A percentile compares a stretch with the other conserved stretches of the same genome.
Evolutionary conservation across 1,140 invertebrate genomes (phyloP).

Genomic region (Pectinophora gossypiella): DNA sequence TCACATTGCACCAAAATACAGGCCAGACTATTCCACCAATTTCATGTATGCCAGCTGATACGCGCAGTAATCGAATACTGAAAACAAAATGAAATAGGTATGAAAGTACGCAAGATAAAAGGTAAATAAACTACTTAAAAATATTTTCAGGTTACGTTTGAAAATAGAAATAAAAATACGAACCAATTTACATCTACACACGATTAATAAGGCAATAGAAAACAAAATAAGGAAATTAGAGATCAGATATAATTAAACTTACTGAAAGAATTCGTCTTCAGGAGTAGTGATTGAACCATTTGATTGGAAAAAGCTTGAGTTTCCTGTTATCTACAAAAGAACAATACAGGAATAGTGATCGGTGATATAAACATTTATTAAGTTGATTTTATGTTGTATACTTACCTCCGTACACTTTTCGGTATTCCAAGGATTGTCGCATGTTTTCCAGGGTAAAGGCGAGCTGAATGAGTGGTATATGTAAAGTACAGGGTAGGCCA

Average conservation of each 20-base stretch:
- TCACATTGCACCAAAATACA: slow-evolving; percentile 80
- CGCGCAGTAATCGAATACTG: slow-evolving; percentile 82
- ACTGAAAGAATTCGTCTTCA: slow-evolving; percentile 92
- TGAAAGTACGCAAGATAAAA: too few relatives aligned
- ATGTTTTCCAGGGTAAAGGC: slow-evolving; percentile 90
- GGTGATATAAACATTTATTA: slow-evolving; percentile 1
- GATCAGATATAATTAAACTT: slow-evolving; percentile 73
- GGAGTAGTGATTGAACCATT: slow-evolving; percentile 77
- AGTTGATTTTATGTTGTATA: too few relatives aligned
- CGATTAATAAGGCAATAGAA: too few relatives aligned
- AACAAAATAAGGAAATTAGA: too few relatives aligned
- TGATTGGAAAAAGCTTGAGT: slow-evolving; percentile 33
- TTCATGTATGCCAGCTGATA: slow-evolving; percentile 80
- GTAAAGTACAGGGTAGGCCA: slow-evolving; percentile 94
- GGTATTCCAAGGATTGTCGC: slow-evolving; percentile 93
- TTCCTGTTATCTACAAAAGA: slow-evolving; percentile 47
- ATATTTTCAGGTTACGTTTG: too few relatives aligned
- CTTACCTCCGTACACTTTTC: slow-evolving; percentile 79
- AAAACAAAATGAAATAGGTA: neutral
- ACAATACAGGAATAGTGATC: neutral
- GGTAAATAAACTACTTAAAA: too few relatives aligned
- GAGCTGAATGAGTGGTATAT: slow-evolving; percentile 81
- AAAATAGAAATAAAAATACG: too few relatives aligned
- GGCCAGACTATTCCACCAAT: slow-evolving; percentile 84
- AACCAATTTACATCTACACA: too few relatives aligned